Conservation (phyloP, 92 coral and sea anemone species). For the Zoanthus solanderi region DNA sequence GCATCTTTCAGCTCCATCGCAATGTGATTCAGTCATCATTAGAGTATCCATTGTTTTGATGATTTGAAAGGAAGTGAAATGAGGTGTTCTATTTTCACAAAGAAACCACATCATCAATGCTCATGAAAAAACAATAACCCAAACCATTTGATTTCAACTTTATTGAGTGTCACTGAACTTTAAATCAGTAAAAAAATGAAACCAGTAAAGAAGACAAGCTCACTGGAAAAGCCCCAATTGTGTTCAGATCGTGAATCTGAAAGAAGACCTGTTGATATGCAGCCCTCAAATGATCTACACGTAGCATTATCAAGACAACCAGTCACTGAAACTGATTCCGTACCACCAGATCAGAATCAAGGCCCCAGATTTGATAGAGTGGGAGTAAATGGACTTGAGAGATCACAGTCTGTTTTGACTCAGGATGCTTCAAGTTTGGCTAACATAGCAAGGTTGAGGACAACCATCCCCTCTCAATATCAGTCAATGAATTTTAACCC, state of each 20-base stretch:
- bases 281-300: background rate
- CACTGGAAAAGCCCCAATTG: background rate
- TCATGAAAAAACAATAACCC: background rate
- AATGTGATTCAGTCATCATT: too few species aligned
- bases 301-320: background rate
- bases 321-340: slow-evolving; percentile 1
- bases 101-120: background rate
- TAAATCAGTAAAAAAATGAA: slow-evolving; percentile 12
- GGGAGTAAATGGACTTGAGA: background rate
- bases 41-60: too few species aligned
- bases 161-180: background rate
- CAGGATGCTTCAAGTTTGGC: slow-evolving; percentile 10
- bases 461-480: background rate
- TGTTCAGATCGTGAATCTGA: background rate
- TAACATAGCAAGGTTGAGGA: background rate
- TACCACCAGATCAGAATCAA: slow-evolving; percentile 14
- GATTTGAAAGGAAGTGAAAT: too few species aligned
- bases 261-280: background rate
- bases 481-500: slow-evolving; percentile 22
- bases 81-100: too few species aligned
- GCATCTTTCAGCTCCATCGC: too few species aligned
- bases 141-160: background rate
- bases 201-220: background rate
- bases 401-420: slow-evolving; percentile 16
- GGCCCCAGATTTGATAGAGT: slow-evolving; percentile 25